Base-by-base conservation (phyloP, 2,888 invertebrate species). In the Melanotus villosus region DNA sequence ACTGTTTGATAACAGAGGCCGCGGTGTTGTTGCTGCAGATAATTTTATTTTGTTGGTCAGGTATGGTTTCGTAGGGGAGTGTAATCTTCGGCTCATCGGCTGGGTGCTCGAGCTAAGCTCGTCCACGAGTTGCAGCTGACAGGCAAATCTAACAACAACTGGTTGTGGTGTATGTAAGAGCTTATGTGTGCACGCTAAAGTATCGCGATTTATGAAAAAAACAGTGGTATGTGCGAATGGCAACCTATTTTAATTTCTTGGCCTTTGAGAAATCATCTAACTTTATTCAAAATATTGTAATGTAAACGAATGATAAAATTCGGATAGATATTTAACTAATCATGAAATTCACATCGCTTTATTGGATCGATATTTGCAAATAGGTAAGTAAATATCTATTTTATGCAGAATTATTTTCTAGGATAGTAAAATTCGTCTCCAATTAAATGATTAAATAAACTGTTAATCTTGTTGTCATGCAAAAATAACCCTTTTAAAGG, bases 351-450 rank as follows among this genome's bases (percentile, higher is more conserved):
- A 19, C 62, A 57, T 38, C 34, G 57, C 26, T 47, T 68, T 65
- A 68, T 65, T 67, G 63, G 72, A 73, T 75, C 75, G 65, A 75
- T 75, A 70, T 75, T 65, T 67, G 60, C 70, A 71, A 72, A 75
- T 72, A 72, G 73, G 75, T 75, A 62, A 71, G 73, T 58, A n/a
- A 52, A 18, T 47, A 58, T 50, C 32, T 9, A 21, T 63, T 47
- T 65, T n/a, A n/a, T 5, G 18, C 3, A 43, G 26, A 19, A 12
- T 30, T 9, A 36, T 14, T 3, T n/a, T 34, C 12, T 1, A 12
- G 2, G n/a, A 12, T 12, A n/a, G 5, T 34, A 34, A 34, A 34
- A 34, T 5, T 5, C 34, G n/a, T 34, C 12, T n/a, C 12, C 12
- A 12, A 12, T 1, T 12, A 34, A 34, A 34, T 3, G 34, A 5